Evolutionary conservation across 1,140 invertebrate species (phyloP).

Genomic region (Sycophaga agraensis): DNA sequence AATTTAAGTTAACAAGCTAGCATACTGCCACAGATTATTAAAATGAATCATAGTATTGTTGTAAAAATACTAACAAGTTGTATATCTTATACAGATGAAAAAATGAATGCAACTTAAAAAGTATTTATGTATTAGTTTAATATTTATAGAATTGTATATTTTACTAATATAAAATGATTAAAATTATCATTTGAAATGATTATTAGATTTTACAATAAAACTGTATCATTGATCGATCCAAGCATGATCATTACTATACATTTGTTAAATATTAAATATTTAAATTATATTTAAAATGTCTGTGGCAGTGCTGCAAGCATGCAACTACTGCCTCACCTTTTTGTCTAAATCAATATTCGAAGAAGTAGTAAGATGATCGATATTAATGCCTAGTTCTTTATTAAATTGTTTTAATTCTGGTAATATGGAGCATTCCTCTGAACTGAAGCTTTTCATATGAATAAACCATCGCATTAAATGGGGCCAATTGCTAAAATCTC

Average conservation of each 20-base stretch:
- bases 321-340: slow-evolving; percentile 47
- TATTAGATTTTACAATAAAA: too few species aligned
- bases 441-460: slow-evolving; percentile 63
- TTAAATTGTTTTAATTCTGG: slow-evolving; percentile 32
- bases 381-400: slow-evolving; percentile 28
- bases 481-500: slow-evolving; percentile 47
- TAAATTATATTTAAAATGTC: slow-evolving; percentile 19
- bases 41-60: too few species aligned
- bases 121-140: too few species aligned
- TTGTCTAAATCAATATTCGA: slow-evolving; percentile 34
- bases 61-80: too few species aligned
- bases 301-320: slow-evolving; percentile 37
- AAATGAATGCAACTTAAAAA: too few species aligned
- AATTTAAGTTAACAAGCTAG: slow-evolving; percentile 40
- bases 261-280: not conserved
- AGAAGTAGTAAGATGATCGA: slow-evolving; percentile 27
- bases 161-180: not conserved
- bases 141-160: too few species aligned
- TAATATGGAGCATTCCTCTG: slow-evolving; percentile 55
- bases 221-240: too few species aligned
- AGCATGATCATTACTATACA: too few species aligned
- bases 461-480: slow-evolving; percentile 63
- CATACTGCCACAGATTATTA: slow-evolving; percentile 36
- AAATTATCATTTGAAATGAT: too few species aligned
- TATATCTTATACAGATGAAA: not conserved